Base-by-base conservation (phyloP, 2,113 vertebrate species). In the Saccopteryx leptura region DNA sequence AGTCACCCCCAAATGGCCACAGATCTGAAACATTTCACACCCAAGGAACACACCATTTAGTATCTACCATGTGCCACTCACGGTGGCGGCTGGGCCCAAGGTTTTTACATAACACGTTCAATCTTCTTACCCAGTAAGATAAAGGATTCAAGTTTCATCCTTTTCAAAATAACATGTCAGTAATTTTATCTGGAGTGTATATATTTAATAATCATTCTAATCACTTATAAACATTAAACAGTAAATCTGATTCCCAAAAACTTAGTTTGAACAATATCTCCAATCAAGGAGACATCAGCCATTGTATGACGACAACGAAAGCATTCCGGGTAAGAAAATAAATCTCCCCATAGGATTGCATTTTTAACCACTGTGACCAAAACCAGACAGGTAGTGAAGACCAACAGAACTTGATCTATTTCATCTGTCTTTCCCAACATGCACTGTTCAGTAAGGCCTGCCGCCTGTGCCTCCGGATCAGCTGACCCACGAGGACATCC, bases 141-240 rank as follows among this genome's bases (percentile, higher is more conserved):
- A 18, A 78, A 78, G 12, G 9, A 82, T 83, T 78, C 65, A 39
- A 31, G 28, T 24, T 65, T 88, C 13, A 63, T 50, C 18, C 1
- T 78, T 31, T 91, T 91, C 28, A 26, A 88, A 78, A 78, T 65
- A 33, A 48, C 39, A 46, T 23, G 39, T 10, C 65, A 50, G 19
- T 63, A 71, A 78, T 83, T 83, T 63, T 76, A 60, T 23, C 74
- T 33, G 15, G 24, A 76, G 82, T 69, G 76, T 75, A 90, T 31
- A 31, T 88, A 63, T 56, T 71, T 65, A 88, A 72, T 79, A 71
- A 72, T 84, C 8, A 84, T 88, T 65, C 13, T 92, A 58, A 75
- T 50, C 39, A 46, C 7, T 31, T 39, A 46, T 33, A 58, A 80
- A 12, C 46, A 18, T 79, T 88, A 63, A 78, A 50, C 17, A 94